Base-by-base conservation (phyloP, 2,888 invertebrate species). In the Caenorhabditis sp. region DNA sequence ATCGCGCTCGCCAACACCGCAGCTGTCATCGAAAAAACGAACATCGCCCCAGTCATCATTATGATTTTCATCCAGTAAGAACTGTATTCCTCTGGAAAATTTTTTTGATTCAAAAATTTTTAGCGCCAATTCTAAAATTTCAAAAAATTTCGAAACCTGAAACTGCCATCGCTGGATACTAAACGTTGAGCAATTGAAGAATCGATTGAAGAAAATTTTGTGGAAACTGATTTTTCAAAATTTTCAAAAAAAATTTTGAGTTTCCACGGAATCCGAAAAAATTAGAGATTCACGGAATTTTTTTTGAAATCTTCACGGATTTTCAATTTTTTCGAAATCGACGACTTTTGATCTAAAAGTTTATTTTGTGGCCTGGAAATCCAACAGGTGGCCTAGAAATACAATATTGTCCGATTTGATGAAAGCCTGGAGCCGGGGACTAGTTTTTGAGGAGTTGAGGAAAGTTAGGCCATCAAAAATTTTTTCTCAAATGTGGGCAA, bases 21-120 rank as follows among this genome's bases (percentile, higher is more conserved):
- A 3, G 22, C 68, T 8, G 35, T 26, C 1, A 22, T n/a, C 16
- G 68, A 56, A 2, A 69, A 31, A n/a, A 41, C 22, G 24, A 38
- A 24, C 24, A 54, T 41, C 16, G 24, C 54, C 8, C 54, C 51
- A 41, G 54, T 41, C 24, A 69, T 24, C 35, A 69, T 10, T 16
- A 41, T 16, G 16, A 54, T 56, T 54, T 54, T 51, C 35, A 69
- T 31, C 14, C 16, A 38, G 68, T 69, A 69, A 38, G 68, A 49
- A 22, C n/a, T 19, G 54, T 56, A 56, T 69, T 69, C 68, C 16
- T 69, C 68, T 69, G 54, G 22, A 69, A 56, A 24, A 3, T 38
- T 41, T 14, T 61, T 35, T 1, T 14, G 7, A 63, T 63, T 41
- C n/a, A n/a, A n/a, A n/a, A n/a, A n/a, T n/a, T n/a, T n/a, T n/a